Evolutionary conservation across 2,113 vertebrate species (phyloP), one percentile per base, ranked within the genome.

Genomic region (Puma concolor): DNA sequence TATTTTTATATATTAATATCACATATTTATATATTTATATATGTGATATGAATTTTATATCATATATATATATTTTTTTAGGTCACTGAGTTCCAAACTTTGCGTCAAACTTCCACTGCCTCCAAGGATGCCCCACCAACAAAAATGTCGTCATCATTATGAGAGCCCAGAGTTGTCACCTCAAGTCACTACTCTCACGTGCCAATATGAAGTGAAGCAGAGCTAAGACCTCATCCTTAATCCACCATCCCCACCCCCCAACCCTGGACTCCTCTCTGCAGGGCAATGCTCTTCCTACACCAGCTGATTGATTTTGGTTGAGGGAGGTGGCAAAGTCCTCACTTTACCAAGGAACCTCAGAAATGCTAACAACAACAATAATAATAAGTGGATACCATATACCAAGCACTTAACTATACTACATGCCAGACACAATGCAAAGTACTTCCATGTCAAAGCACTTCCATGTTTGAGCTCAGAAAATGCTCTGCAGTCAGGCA

Each of bases 191-290:
- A 15, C 11, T 44, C 5, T 52, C 15, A 2, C 1, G 0, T 13
- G 12, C 27, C 50, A 2, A 3, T 4, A 48, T 16, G 12, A 64
- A 0, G 12, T 13, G 16, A 54, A 36, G n/a, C 48, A 80, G 0
- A 27, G 14, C 31, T 33, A 29, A 52, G 41, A n/a, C 13, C 44
- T n/a, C 19, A 41, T n/a, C 13, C 33, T 23, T 7, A 31, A 21
- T 31, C 74, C 33, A 44, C 44, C 44, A 44, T 44, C 44, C 44
- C 44, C 44, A 7, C 44, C 44, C 44, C 44, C 44, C 44, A 44
- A 44, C n/a, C 5, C 2, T 1, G 0, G 79, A 13, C 50, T 33
- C 64, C 12, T 17, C 12, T 91, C 57, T 44, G 16, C 38, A 76
- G 57, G 31, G 11, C 8, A 31, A 9, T 0, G 27, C 76, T 88